Percentiles rank a stretch among this genome's conserved stretches.
Conservation (phyloP, 2,113 vertebrate species). For the Cairina moschata region DNA sequence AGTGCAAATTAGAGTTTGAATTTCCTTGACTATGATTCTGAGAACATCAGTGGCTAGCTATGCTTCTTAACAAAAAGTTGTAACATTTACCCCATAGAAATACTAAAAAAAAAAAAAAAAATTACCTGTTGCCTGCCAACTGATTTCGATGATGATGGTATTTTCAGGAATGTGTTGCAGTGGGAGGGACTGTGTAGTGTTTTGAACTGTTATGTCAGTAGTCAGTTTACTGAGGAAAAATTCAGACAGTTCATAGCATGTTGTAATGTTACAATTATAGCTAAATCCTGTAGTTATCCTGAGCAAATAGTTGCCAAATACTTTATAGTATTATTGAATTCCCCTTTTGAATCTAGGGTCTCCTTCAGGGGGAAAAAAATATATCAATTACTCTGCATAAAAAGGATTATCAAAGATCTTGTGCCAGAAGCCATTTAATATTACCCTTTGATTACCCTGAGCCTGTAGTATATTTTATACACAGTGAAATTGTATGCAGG, state of each 20-base stretch:
- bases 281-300: conserved; percentile 13
- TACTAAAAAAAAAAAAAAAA: not conserved
- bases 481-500: not conserved
- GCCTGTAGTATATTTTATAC: not conserved
- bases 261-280: not conserved
- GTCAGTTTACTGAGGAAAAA: not conserved
- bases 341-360: not conserved
- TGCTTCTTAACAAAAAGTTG: not conserved
- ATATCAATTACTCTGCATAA: not conserved
- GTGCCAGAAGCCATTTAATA: not conserved
- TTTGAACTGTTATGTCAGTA: not conserved
- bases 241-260: not conserved
- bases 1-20: not conserved
- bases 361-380: not conserved
- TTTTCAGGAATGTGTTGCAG: not conserved
- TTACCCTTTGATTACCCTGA: not conserved
- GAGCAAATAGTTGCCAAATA: not conserved
- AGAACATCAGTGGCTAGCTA: not conserved
- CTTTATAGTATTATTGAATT: conserved; percentile 15
- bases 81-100: not conserved
- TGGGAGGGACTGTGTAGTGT: not conserved
- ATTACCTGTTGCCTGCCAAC: not conserved
- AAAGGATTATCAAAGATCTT: not conserved
- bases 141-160: not conserved
- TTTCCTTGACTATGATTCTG: not conserved